phyloP scores from a whole-genome alignment of 1,140 invertebrate genomes.

The Sesamia nonagrioides region DNA sequence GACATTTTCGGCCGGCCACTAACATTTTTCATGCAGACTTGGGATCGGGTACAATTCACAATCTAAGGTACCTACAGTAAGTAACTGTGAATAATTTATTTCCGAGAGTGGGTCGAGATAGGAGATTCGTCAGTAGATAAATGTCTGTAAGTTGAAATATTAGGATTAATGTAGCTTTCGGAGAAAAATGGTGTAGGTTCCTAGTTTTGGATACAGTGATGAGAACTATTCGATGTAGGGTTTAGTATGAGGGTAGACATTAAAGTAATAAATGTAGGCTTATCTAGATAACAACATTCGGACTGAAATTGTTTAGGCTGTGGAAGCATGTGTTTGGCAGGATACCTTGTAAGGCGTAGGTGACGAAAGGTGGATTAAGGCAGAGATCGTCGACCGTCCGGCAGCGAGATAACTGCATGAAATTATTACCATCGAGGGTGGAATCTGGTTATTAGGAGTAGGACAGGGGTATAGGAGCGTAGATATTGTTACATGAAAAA shows the following conservation, averaged over 20 bases:
- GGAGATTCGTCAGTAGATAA: constrained; percentile 37
- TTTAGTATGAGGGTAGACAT: neutral
- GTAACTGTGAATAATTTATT: constrained; percentile 42
- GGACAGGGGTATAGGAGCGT: too few species aligned
- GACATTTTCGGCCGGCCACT: constrained; percentile 49
- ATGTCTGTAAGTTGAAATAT: constrained; percentile 38
- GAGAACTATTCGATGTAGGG: neutral
- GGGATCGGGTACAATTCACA: constrained; percentile 36
- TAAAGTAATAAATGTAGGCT: neutral
- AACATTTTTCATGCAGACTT: constrained; percentile 52
- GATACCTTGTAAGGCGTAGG: too few species aligned
- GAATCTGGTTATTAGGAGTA: too few species aligned
- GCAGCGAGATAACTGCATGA: too few species aligned
- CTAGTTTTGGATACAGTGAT: neutral
- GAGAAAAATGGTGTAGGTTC: constrained; percentile 5
- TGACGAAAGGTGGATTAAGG: too few species aligned
- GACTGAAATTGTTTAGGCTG: neutral
- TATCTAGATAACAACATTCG: neutral
- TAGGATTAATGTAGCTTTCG: constrained; percentile 23
- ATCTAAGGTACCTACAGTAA: constrained; percentile 30
- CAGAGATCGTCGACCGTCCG: too few species aligned
- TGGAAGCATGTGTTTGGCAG: neutral
- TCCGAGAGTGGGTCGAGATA: constrained; percentile 36
- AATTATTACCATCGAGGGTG: too few species aligned
- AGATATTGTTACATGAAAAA: too few species aligned